Evolutionary conservation across 2,113 vertebrate species (phyloP), one percentile per base, ranked within the genome.

Genomic region (Gymnocephalus cernua): DNA sequence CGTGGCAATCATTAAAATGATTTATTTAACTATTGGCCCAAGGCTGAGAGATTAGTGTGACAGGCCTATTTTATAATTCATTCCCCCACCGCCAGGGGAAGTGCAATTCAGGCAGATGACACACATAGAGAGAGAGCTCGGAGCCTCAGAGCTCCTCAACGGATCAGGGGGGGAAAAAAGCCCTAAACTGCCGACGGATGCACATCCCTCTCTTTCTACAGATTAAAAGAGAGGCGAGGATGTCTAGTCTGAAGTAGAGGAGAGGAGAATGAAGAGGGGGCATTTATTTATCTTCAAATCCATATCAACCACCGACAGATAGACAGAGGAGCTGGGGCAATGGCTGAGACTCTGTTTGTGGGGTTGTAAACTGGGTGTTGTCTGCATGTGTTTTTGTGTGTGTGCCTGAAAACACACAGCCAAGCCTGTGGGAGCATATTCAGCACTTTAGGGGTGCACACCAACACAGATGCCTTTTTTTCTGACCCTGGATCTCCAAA

Each of bases 31-130:
- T 93, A 87, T 89, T 88, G 88, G 91, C 87, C 90, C 87, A 80
- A 85, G 91, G 93, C 95, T 93, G 91, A 93, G 82, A 94, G 92
- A 93, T 94, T 93, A 89, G 87, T 93, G 85, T 94, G 94, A 95
- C 91, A 95, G 95, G 76, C 73, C 85, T 92, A 93, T 86, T 95
- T 88, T 86, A 93, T 95, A 96, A 94, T 93, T 95, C 93, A 96
- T 94, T 90, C 91, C 91, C 83, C 91, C 67, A 90, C 76, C 51
- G 89, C 90, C 89, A 87, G 89, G 87, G 87, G 94, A 95, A 89
- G 84, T 88, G 92, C 87, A 82, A 91, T 90, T 93, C 81, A 93
- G 87, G 85, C 80, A 92, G 86, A 59, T 79, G 84, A 91, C 87
- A 93, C 94, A 93, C 94, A 91, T 82, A 94, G 4, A 73, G 72